Evolutionary conservation across 2,888 invertebrate genomes (phyloP).

Genomic region (Ommatoiulus sabulosus): DNA sequence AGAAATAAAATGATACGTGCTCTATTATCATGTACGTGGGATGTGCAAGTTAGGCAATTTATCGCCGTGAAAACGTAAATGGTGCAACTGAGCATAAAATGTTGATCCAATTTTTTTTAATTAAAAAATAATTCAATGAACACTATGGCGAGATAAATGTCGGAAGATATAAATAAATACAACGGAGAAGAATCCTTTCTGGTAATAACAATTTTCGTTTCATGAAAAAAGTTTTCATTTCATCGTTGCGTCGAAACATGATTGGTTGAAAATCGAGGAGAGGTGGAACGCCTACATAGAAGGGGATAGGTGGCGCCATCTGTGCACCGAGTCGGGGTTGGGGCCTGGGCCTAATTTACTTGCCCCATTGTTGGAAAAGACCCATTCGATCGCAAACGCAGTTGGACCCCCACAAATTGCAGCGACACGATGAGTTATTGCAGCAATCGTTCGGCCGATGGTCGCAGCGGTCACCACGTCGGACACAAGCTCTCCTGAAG

Average conservation of each 20-base stretch:
- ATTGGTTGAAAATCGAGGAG: neutral
- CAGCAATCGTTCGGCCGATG: constrained; percentile 87
- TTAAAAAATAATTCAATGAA: too few species aligned
- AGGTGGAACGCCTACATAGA: constrained; percentile 18
- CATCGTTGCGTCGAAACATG: neutral
- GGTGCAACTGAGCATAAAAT: too few species aligned
- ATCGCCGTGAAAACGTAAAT: too few species aligned
- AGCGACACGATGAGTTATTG: constrained; percentile 85
- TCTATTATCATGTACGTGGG: too few species aligned
- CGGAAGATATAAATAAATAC: too few species aligned
- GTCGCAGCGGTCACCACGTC: constrained; percentile 85
- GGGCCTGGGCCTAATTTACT: constrained; percentile 53
- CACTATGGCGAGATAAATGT: too few species aligned
- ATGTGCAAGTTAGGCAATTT: too few species aligned
- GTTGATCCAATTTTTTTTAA: too few species aligned
- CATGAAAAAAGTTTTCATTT: neutral
- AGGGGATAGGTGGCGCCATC: neutral
- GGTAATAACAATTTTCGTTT: neutral
- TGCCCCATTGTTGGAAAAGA: constrained; percentile 75
- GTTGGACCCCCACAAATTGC: constrained; percentile 90
- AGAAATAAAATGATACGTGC: too few species aligned
- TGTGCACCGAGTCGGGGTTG: neutral
- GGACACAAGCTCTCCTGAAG: constrained; percentile 72
- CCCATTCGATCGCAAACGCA: constrained; percentile 90
- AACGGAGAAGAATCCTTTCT: too few species aligned